Base-by-base conservation (phyloP, 2,888 invertebrate species). In the Acholoe squamosa region DNA sequence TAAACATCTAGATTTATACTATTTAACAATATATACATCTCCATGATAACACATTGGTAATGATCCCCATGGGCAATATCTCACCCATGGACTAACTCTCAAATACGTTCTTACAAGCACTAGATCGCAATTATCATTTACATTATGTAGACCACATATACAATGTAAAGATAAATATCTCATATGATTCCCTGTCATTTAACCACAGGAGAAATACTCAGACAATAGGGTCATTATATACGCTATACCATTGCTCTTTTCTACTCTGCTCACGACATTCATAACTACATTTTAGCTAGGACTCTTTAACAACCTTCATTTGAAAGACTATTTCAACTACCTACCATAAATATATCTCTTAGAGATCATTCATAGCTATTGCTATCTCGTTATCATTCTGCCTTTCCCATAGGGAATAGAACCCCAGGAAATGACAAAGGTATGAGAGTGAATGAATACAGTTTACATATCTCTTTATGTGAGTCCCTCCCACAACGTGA, bases 311-410 rank as follows among this genome's bases (percentile, higher is more conserved):
- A 28, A 71, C 14, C 71, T 71, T 28, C 71, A 19, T 25, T 71
- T 71, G 71, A 71, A 71, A 71, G 71, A 71, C 71, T 71, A 28
- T 71, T 71, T 71, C 71, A 28, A n/a, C 71, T 71, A 71, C 25
- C 1, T 28, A 61, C n/a, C 19, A 61, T 61, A 61, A 61, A 61
- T 61, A 28, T 71, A 71, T 71, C 71, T 71, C 71, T 71, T 71
- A 71, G 71, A 71, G 71, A 71, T 71, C 25, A 71, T 25, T 71
- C 0, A 28, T 14, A 14, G 71, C 71, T 71, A 28, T 71, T 28
- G 25, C 61, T 14, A 61, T 19, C 3, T 61, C 22, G 19, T 61
- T 61, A 14, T n/a, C 61, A 61, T 61, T 61, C 5, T 61, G 19
- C 10, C 19, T 61, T 61, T 61, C 71, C 3, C 71, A 61, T 19